These are phyloP conservation scores for Varecia variegata DNA, from an alignment of 2,797 vertebrate genomes.

Conservation along the genomic window DNA sequence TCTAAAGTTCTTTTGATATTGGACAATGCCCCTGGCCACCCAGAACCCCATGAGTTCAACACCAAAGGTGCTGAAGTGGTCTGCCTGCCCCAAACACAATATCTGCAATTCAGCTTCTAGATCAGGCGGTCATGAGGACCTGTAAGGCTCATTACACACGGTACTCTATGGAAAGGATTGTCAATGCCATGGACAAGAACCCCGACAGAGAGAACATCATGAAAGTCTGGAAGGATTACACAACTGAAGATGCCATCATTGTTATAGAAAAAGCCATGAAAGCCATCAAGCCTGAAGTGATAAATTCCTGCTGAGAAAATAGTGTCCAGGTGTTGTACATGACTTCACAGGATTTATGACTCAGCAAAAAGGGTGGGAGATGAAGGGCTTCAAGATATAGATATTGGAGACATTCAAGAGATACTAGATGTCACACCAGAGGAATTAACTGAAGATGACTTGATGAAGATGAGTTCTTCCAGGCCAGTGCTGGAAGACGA, in stretches of 20 bases:
- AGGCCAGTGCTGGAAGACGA: neutral
- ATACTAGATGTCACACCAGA: neutral
- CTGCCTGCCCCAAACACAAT: neutral
- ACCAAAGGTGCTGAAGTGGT: neutral
- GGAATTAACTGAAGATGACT: neutral
- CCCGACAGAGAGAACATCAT: neutral
- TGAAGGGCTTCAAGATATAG: neutral
- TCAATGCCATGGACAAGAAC: neutral
- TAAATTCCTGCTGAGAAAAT: neutral
- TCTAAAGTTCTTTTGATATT: neutral
- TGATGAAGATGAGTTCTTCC: neutral
- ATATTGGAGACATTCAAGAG: neutral
- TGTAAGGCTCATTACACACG: neutral
- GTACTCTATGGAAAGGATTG: neutral
- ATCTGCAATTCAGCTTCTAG: neutral
- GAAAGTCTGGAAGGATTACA: neutral
- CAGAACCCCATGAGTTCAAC: neutral
- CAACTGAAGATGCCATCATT: neutral
- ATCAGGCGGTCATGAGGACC: neutral
- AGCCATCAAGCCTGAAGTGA: neutral
- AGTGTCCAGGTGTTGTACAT: neutral
- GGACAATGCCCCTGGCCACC: neutral
- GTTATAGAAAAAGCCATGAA: neutral
- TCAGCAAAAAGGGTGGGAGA: neutral
- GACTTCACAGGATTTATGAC: neutral